phyloP scores from a whole-genome alignment of 2,888 invertebrate species.

The Ashinkailepas kermadecensis region DNA sequence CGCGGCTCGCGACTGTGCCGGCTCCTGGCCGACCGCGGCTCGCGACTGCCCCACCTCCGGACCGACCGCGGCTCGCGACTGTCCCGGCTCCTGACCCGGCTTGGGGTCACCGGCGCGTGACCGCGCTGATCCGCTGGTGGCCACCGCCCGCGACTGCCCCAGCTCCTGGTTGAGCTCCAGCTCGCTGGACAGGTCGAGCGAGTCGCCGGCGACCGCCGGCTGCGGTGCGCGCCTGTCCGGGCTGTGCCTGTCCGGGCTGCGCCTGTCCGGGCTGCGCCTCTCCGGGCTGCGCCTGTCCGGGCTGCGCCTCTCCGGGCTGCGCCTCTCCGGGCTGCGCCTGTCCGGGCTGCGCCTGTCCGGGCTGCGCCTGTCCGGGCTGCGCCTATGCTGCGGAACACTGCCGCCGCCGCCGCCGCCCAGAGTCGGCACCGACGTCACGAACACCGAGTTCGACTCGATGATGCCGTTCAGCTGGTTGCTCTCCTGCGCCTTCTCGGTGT shows the following conservation, averaged over 20 bases:
- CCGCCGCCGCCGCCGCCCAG: background rate
- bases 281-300: background rate
- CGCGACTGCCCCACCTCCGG: no score
- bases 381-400: background rate
- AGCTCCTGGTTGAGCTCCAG: background rate
- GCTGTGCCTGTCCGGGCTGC: background rate
- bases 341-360: background rate
- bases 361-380: background rate
- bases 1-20: no score
- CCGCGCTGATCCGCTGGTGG: no score
- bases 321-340: background rate
- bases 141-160: background rate
- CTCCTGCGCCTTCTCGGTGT: slow-evolving; percentile 11
- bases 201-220: background rate
- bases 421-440: slow-evolving; percentile 5
- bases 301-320: background rate
- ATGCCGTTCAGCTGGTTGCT: slow-evolving; percentile 18
- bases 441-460: slow-evolving; percentile 12
- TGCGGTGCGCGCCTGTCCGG: background rate
- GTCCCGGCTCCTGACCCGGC: no score
- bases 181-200: background rate
- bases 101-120: no score
- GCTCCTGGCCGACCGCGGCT: no score
- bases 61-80: no score
- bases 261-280: background rate